A percentile compares a stretch with the other conserved stretches of the same genome.
Evolutionary conservation across 2,888 invertebrate genomes (phyloP).

Genomic region (Prosopocoilus inquinatus): DNA sequence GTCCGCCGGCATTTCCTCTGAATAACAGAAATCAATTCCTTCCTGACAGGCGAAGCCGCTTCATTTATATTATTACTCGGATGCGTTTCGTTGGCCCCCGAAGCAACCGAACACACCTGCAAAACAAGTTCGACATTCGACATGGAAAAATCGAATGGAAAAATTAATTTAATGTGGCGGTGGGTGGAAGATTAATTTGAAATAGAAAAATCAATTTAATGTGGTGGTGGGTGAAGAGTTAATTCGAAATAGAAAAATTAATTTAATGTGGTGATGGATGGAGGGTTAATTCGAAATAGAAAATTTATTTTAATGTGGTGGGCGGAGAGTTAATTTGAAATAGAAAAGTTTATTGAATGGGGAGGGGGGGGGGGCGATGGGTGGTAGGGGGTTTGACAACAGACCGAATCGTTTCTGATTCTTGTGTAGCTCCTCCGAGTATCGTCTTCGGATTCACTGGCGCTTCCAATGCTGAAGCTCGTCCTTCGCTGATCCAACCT

Average conservation of each 20-base stretch:
- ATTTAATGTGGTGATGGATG: no score
- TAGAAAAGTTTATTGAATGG: no score
- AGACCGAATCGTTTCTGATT: conserved; percentile 48
- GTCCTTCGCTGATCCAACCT: conserved; percentile 64
- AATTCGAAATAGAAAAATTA: no score
- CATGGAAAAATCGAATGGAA: no score
- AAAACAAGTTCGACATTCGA: conserved; percentile 5
- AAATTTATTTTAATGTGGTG: no score
- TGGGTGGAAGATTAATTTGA: no score
- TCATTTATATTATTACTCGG: conserved; percentile 21
- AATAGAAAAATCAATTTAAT: no score
- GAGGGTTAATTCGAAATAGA: no score
- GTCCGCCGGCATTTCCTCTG: conserved; percentile 45
- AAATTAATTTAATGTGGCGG: no score
- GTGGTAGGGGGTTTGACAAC: not conserved
- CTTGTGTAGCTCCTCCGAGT: conserved; percentile 39
- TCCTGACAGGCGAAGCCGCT: conserved; percentile 24
- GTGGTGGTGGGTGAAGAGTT: no score
- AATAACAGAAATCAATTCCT: conserved; percentile 29
- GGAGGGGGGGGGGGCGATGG: no score
- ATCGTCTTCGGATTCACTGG: conserved; percentile 70
- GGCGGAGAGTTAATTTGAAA: no score
- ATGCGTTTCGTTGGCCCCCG: conserved; percentile 30
- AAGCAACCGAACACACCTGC: conserved; percentile 42
- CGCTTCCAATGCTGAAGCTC: conserved; percentile 60